phyloP scores from a whole-genome alignment of 2,888 invertebrate genomes.

The Salpingus planirostris region DNA sequence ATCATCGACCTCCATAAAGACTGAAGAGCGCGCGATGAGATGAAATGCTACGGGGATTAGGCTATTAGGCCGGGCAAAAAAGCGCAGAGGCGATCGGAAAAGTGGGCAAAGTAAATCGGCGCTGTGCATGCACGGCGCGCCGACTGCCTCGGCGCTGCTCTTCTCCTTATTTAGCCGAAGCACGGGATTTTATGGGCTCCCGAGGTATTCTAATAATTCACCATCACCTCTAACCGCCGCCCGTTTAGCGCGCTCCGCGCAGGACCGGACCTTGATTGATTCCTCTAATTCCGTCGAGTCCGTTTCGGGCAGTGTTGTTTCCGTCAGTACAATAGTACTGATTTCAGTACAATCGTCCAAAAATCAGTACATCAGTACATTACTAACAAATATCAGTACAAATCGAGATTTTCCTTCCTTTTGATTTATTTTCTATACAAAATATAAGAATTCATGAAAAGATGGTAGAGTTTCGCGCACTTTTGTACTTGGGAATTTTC shows the following conservation, averaged over 20 bases:
- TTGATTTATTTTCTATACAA: no score
- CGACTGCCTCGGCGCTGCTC: conserved; percentile 3
- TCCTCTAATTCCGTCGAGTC: conserved; percentile 11
- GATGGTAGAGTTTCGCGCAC: no score
- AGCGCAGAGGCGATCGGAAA: conserved; percentile 6
- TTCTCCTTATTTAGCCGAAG: conserved; percentile 12
- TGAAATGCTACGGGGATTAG: conserved; percentile 10
- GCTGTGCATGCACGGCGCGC: conserved; percentile 7
- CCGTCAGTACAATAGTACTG: no score
- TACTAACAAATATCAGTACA: no score
- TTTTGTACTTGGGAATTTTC: no score
- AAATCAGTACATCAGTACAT: no score
- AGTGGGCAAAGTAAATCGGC: conserved; percentile 6
- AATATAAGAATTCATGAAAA: no score
- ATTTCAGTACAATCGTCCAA: no score
- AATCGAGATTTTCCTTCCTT: no score
- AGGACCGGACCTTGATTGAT: conserved; percentile 8
- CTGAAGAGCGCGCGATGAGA: conserved; percentile 6
- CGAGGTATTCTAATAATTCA: conserved; percentile 12
- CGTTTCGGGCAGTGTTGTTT: conserved; percentile 1
- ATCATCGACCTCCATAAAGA: background rate
- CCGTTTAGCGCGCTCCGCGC: no score
- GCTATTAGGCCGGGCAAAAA: conserved; percentile 10
- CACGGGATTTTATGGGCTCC: conserved; percentile 12
- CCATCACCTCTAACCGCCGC: no score